Evolutionary conservation across 30 jellyfish, hydroid and myxozoan genomes (phyloP).

Genomic region (Clytia hemisphaerica): DNA sequence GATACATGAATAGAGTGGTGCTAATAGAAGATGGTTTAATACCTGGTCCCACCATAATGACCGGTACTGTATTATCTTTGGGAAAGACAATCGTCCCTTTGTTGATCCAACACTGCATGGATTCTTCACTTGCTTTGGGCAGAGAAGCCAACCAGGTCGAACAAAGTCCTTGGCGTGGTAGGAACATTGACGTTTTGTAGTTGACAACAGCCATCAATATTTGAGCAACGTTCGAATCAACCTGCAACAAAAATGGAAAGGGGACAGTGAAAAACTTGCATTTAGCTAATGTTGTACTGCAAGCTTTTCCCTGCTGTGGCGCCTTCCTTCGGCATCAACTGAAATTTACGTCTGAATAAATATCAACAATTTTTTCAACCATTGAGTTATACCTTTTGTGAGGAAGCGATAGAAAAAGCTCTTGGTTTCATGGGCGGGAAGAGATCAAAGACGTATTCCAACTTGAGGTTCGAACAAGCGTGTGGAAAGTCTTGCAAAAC

Average conservation of each 20-base stretch:
- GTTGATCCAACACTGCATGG: constrained; percentile 47
- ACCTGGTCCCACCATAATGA: constrained; percentile 99
- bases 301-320: no score
- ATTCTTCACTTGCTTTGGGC: not conserved
- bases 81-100: constrained; percentile 67
- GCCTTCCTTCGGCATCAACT: no score
- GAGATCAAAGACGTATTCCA: constrained; percentile 78
- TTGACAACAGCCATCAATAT: constrained; percentile 91
- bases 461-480: constrained; percentile 57
- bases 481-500: constrained; percentile 87
- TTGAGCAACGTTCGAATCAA: constrained; percentile 52
- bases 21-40: not conserved
- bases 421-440: constrained; percentile 94
- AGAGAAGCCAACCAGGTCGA: constrained; percentile 95
- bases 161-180: constrained; percentile 89
- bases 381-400: constrained; percentile 64
- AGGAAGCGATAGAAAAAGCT: constrained; percentile 91
- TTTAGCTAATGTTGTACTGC: no score
- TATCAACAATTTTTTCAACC: no score
- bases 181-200: constrained; percentile 66
- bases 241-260: no score
- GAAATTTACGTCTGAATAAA: no score
- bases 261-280: no score
- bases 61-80: constrained; percentile 48
- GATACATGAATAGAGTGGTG: not conserved